Base-by-base conservation (phyloP, 2,113 vertebrate genomes). In the Hoplias malabaricus region DNA sequence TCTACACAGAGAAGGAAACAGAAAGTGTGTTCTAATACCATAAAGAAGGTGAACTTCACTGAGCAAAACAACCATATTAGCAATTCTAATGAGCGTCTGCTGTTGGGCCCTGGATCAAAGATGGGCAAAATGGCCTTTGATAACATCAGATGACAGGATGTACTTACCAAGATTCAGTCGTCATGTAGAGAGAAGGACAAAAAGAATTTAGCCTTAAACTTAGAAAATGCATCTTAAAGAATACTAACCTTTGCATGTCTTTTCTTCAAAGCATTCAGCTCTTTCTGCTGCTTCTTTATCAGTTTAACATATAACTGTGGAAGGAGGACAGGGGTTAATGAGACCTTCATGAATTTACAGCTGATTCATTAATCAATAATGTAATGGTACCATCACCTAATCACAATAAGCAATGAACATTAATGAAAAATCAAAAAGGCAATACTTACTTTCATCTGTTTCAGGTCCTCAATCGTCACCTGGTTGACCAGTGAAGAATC, bases 261-360 rank as follows among this genome's bases (percentile, higher is more conserved):
- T 92, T 98, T 99, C 94, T 98, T 99, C 84, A 99, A 89, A 84
- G 94, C 69, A 87, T 85, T 95, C 72, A 99, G 87, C 69, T 99
- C 98, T 82, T 99, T 99, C 88, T 99, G 97, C 54, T 99, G 98
- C 82, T 99, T 99, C 93, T 98, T 99, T 80, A 96, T 90, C 85
- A 97, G 90, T 75, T 99, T 99, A 81, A 99, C 88, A 77, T 95
- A 99, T 43, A 94, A 94, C 98, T 99, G 86, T 33, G 75, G 63
- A 4, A 13, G 65, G 69, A 74, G 85, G 50, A 69, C 14, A 5
- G 0, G 14, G 16, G 19, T 65, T 13, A 48, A 2, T 23, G 6
- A 57, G 12, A 5, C 4, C 19, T 34, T 3, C n/a, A 3, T 25
- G 4, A 27, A 42, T 21, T 43, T 57, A 53, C 27, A 29, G 13